These are phyloP conservation scores for Ectropis crepuscularia DNA, from an alignment of 2,888 invertebrate genomes.

Conservation along the genomic window DNA sequence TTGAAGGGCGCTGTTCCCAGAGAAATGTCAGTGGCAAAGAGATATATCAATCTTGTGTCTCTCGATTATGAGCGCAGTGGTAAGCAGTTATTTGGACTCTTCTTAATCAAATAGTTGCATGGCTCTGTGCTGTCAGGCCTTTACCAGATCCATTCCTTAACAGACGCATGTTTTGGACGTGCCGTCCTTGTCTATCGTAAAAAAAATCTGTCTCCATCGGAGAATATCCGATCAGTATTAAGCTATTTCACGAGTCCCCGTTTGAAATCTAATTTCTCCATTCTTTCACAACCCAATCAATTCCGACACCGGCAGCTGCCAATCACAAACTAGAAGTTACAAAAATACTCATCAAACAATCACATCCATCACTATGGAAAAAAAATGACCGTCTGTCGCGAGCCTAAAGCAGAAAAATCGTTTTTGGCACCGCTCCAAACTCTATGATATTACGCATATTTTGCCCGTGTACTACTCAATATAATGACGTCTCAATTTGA, in stretches of 20 bases:
- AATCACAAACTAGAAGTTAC: slow-evolving; percentile 25
- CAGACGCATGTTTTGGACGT: no score
- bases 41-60: no score
- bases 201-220: no score
- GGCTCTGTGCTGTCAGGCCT: no score
- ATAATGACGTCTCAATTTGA: slow-evolving; percentile 12
- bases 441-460: slow-evolving; percentile 32
- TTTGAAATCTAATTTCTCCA: slow-evolving; percentile 3
- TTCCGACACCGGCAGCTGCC: slow-evolving; percentile 23
- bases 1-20: no score
- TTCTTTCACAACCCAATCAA: slow-evolving; percentile 21
- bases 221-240: no score
- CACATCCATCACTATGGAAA: slow-evolving; percentile 38
- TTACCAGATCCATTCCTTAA: no score
- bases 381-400: slow-evolving; percentile 38
- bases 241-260: neutral
- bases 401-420: slow-evolving; percentile 40
- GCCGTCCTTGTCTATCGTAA: no score
- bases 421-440: slow-evolving; percentile 36
- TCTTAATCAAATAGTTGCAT: no score
- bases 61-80: no score
- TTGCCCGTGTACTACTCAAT: slow-evolving; percentile 18
- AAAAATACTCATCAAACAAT: slow-evolving; percentile 40
- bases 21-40: no score
- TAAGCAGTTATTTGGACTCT: no score